Percentiles rank a stretch among this genome's conserved stretches.
These are phyloP conservation scores for Teinopalpus imperialis DNA, from an alignment of 2,888 invertebrate genomes.

Conservation along the genomic window DNA sequence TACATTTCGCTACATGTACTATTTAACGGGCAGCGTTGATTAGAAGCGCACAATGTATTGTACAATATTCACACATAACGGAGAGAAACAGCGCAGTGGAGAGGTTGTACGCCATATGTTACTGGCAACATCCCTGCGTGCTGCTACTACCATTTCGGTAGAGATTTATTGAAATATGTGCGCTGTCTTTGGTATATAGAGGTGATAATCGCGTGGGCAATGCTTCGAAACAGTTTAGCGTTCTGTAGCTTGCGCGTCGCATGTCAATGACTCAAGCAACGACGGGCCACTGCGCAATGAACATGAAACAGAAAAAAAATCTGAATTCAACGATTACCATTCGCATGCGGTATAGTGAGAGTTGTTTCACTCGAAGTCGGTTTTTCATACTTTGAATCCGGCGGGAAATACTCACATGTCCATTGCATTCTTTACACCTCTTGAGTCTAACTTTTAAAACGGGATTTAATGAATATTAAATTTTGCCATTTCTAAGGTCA, in stretches of 20 bases:
- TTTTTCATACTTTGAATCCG: slow-evolving; percentile 19
- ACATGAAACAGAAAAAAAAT: slow-evolving; percentile 37
- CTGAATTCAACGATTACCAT: slow-evolving; percentile 32
- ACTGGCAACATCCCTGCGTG: slow-evolving; percentile 31
- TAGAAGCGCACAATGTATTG: slow-evolving; percentile 29
- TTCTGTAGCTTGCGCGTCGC: slow-evolving; percentile 37
- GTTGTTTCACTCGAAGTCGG: slow-evolving; percentile 21
- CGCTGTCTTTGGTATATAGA: slow-evolving; percentile 20
- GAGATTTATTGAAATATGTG: slow-evolving; percentile 28
- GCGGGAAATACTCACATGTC: slow-evolving; percentile 24
- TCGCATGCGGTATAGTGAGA: slow-evolving; percentile 27
- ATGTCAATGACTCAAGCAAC: slow-evolving; percentile 42
- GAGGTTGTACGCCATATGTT: slow-evolving; percentile 34
- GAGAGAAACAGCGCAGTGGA: slow-evolving; percentile 19
- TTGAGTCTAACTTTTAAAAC: too few relatives aligned
- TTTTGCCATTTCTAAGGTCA: too few relatives aligned
- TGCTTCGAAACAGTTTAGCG: slow-evolving; percentile 33
- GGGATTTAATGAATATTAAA: too few relatives aligned
- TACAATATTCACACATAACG: slow-evolving; percentile 12
- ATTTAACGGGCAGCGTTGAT: slow-evolving; percentile 23
- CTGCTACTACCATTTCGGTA: slow-evolving; percentile 31
- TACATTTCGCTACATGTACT: slow-evolving; percentile 28
- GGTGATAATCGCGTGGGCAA: slow-evolving; percentile 29
- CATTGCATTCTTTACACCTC: too few relatives aligned
- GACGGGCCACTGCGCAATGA: slow-evolving; percentile 33